Percentiles rank a stretch among this genome's conserved stretches.
phyloP scores from a whole-genome alignment of 92 coral and sea anemone species.

The Palythoa grandiflora region DNA sequence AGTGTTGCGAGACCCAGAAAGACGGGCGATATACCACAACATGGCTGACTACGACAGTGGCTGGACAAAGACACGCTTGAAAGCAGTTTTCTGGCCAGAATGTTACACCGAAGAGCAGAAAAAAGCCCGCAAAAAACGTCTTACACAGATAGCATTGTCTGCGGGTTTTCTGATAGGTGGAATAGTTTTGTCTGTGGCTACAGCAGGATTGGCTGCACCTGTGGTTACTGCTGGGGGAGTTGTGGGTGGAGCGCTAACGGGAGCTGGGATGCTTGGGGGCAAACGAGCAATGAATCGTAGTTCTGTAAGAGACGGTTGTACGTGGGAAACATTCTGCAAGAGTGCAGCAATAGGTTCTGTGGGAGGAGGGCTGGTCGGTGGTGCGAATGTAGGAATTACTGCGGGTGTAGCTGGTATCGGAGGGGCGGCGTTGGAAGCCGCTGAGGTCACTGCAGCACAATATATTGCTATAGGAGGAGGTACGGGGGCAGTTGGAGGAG shows the following conservation, averaged over 20 bases:
- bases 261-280: not conserved
- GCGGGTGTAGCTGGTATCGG: slow-evolving; percentile 54
- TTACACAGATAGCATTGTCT: slow-evolving; percentile 20
- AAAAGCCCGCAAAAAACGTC: slow-evolving; percentile 18
- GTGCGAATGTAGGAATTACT: slow-evolving; percentile 56
- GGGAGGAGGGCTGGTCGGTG: slow-evolving; percentile 43
- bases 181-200: not conserved
- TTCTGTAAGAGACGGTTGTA: slow-evolving; percentile 47
- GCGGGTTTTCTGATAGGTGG: slow-evolving; percentile 38
- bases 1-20: slow-evolving; percentile 36
- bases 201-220: slow-evolving; percentile 61
- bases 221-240: slow-evolving; percentile 1
- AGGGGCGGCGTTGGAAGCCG: slow-evolving; percentile 44
- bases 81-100: slow-evolving; percentile 66
- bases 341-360: slow-evolving; percentile 47
- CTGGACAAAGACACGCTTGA: slow-evolving; percentile 48
- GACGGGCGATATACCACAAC: slow-evolving; percentile 56
- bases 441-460: slow-evolving; percentile 16
- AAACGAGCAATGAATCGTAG: not conserved
- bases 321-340: slow-evolving; percentile 16
- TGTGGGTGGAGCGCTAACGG: slow-evolving; percentile 26
- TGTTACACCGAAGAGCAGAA: slow-evolving; percentile 57
- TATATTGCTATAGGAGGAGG: slow-evolving; percentile 42
- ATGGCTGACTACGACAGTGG: slow-evolving; percentile 62
- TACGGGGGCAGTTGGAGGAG: slow-evolving; percentile 48